Evolutionary conservation across 1,140 invertebrate genomes (phyloP), one percentile per base, ranked within the genome.

Genomic region (Lysiphlebus fabarum): DNA sequence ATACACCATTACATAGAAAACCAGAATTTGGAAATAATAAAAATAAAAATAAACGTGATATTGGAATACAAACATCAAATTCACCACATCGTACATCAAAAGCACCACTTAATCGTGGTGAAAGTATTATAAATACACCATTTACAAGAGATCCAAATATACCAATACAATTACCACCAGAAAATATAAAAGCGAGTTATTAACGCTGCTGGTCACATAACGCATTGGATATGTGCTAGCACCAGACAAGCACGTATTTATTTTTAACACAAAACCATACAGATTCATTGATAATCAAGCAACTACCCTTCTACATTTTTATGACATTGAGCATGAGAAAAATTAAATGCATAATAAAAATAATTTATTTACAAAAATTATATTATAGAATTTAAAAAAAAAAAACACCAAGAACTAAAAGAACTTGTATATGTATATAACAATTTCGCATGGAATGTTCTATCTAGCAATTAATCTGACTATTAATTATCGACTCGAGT

Each of bases 1-100:
- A 91, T 72, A 86, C 86, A 69, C 88, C 89, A 42, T 81, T 90
- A 65, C 82, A 82, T 67, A 83, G 85, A 80, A 79, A 85, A 79
- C 80, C 82, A 48, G 74, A 76, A 62, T 74, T 81, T 55, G 77
- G 77, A 74, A 67, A 68, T 60, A 73, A 65, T 61, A 67, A 61
- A 62, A 70, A 68, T 64, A 59, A 65, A 62, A 70, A 72, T 58
- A 75, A 71, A 62, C 76, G 67, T 76, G 79, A 81, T 67, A 73
- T 73, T 50, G 75, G 78, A 60, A 73, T 75, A 53, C 74, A 78
- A 83, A 81, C 76, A 72, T 84, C 75, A 73, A 83, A 74, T 77
- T 83, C 67, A 72, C 83, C 64, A 68, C 81, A 70, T 70, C 83
- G 59, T 75, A 79, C 78, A 54, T 54, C 59, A 42, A 71, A 50